Conservation (phyloP, 1,140 invertebrate species). For the Parasteatoda tepidariorum region DNA sequence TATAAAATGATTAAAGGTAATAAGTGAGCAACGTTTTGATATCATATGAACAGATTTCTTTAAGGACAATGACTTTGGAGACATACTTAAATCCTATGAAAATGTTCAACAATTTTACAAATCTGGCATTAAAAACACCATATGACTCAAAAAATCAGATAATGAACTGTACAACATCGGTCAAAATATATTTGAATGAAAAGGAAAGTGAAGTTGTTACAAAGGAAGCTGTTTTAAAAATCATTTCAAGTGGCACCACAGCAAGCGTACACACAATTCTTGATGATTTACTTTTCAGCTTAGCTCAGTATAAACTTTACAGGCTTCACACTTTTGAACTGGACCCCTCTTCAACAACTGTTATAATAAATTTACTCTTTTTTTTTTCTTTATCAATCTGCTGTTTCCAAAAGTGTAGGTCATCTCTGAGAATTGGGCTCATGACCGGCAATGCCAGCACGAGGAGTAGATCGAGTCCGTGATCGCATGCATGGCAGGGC, state of each 20-base stretch:
- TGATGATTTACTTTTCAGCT: background rate
- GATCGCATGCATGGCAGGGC: conserved; percentile 57
- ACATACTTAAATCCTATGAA: conserved; percentile 13
- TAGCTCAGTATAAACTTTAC: background rate
- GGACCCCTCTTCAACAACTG: background rate
- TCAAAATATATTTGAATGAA: conserved; percentile 1
- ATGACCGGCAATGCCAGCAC: conserved; percentile 43
- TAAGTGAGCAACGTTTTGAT: conserved; percentile 8
- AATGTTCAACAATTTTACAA: conserved; percentile 21
- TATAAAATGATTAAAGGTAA: background rate
- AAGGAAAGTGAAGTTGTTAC: conserved; percentile 8
- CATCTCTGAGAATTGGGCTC: conserved; percentile 48
- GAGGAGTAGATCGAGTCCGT: conserved; percentile 55
- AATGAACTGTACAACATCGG: conserved; percentile 12
- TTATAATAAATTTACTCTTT: background rate
- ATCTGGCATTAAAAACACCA: background rate
- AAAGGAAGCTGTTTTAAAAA: background rate
- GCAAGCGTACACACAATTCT: background rate
- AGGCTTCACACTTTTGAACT: background rate
- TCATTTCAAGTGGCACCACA: background rate
- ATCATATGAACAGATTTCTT: background rate
- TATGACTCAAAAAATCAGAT: background rate
- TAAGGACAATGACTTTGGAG: background rate
- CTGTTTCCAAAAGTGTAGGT: background rate
- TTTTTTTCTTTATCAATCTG: background rate